Conservation (phyloP, 2,113 vertebrate species). For the Osmerus eperlanus region DNA sequence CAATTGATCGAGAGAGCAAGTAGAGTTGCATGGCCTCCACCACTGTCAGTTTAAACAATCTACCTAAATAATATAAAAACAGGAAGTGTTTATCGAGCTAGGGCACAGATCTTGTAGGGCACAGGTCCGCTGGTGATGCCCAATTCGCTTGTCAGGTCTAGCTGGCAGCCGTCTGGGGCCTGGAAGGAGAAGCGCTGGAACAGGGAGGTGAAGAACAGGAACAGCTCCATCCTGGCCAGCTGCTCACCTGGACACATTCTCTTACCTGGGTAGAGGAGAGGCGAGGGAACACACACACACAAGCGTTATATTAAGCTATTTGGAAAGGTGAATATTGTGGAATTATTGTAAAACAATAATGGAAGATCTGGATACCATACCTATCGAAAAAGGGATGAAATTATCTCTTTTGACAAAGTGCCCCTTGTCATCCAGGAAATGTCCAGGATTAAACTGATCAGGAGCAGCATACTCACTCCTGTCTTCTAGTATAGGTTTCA, state of each 20-base stretch:
- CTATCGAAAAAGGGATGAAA: slow-evolving; percentile 39
- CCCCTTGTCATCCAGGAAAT: slow-evolving; percentile 37
- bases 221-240: background rate
- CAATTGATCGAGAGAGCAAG: too few relatives aligned
- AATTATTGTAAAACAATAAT: too few relatives aligned
- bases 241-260: slow-evolving; percentile 4
- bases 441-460: slow-evolving; percentile 30
- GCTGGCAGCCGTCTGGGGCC: background rate
- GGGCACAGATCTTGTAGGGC: background rate
- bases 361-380: slow-evolving; percentile 1
- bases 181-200: background rate
- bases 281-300: background rate
- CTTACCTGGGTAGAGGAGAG: background rate
- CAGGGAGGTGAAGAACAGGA: slow-evolving; percentile 1
- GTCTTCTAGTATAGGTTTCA: slow-evolving; percentile 31
- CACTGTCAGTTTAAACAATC: too few relatives aligned
- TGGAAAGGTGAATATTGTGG: background rate
- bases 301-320: background rate
- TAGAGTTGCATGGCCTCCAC: too few relatives aligned
- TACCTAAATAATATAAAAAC: background rate
- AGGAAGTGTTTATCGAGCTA: background rate
- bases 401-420: slow-evolving; percentile 35
- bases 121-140: background rate
- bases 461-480: slow-evolving; percentile 23
- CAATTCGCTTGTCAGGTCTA: background rate